These are phyloP conservation scores for Charina bottae DNA, from an alignment of 2,113 vertebrate species.

Conservation along the genomic window DNA sequence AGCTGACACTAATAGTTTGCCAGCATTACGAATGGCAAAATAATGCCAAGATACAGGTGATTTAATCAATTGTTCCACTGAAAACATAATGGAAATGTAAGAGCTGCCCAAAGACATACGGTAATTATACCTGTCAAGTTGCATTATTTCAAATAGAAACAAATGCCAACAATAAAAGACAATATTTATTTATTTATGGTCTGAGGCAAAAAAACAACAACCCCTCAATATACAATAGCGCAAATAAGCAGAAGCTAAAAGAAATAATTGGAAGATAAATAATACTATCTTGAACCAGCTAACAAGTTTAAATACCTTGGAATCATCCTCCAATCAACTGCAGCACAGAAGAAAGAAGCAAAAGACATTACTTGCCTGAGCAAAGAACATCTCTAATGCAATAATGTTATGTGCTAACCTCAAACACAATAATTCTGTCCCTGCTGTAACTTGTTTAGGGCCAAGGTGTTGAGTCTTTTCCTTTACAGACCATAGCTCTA, in stretches of 20 bases:
- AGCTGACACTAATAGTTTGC: background rate
- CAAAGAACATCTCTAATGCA: background rate
- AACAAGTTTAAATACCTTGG: background rate
- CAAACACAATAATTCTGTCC: background rate
- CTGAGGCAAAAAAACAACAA: background rate
- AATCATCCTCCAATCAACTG: background rate
- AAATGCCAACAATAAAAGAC: background rate
- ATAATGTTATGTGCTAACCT: background rate
- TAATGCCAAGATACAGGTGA: background rate
- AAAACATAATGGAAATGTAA: background rate
- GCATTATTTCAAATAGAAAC: background rate
- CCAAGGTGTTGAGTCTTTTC: background rate
- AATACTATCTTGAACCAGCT: background rate
- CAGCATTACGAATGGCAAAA: background rate
- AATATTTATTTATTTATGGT: background rate
- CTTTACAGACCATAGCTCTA: background rate
- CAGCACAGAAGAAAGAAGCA: background rate
- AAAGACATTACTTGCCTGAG: background rate
- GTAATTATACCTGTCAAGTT: background rate
- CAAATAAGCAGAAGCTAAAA: background rate
- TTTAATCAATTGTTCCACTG: conserved; percentile 1
- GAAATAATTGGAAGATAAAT: background rate
- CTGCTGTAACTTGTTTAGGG: background rate
- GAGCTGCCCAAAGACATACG: background rate
- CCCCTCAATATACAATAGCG: background rate